Conservation (phyloP, 2,113 vertebrate genomes). For the Rhea pennata region DNA sequence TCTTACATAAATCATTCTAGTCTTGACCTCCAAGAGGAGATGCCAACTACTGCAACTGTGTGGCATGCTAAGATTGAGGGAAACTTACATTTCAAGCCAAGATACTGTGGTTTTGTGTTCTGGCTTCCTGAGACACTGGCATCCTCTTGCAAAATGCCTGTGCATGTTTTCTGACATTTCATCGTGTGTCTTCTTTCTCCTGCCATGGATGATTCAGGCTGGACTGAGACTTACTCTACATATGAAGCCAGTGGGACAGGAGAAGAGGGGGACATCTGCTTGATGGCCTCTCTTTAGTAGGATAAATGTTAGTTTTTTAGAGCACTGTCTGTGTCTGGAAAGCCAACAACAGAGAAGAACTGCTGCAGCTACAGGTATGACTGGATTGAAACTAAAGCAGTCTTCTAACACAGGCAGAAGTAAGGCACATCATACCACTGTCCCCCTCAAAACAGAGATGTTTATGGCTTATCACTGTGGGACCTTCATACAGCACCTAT, state of each 20-base stretch:
- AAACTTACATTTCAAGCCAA: slow-evolving; percentile 10
- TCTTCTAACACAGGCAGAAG: not conserved
- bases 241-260: not conserved
- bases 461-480: not conserved
- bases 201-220: not conserved
- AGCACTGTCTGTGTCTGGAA: not conserved
- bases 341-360: accelerated
- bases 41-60: not conserved
- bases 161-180: not conserved
- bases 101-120: not conserved
- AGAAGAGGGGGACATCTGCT: not conserved
- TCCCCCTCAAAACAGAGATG: not conserved
- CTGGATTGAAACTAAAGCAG: not conserved
- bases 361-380: not conserved
- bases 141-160: not conserved
- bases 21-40: not conserved
- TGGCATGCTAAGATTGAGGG: not conserved
- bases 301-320: not conserved
- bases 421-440: not conserved
- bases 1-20: not conserved
- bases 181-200: not conserved
- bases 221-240: not conserved
- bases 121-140: not conserved
- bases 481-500: not conserved
- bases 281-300: not conserved